Conservation (phyloP, 2,888 invertebrate genomes). For the Ectobius pallidus region DNA sequence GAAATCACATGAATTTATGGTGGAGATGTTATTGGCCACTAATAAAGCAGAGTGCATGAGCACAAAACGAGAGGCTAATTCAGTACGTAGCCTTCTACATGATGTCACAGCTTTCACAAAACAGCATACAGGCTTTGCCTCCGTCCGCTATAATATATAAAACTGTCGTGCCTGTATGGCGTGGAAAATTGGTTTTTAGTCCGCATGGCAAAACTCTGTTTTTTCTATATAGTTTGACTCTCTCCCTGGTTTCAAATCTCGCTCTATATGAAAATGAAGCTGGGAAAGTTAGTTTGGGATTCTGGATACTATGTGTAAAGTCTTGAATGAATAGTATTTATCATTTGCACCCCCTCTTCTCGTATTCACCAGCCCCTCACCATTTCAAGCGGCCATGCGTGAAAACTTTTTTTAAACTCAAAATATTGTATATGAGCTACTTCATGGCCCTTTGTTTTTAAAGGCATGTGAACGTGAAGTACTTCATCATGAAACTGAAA, state of each 20-base stretch:
- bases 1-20: too few relatives aligned
- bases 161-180: conserved; percentile 9
- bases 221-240: not conserved
- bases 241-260: not conserved
- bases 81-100: not conserved
- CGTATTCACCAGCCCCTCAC: too few relatives aligned
- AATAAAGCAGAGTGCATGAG: not conserved
- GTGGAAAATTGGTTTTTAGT: conserved; percentile 13
- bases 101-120: conserved; percentile 4
- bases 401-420: not conserved
- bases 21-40: too few relatives aligned
- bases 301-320: not conserved
- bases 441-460: too few relatives aligned
- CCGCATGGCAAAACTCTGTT: conserved; percentile 5
- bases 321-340: not conserved
- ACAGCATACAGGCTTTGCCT: not conserved
- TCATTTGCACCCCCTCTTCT: not conserved
- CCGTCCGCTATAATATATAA: not conserved
- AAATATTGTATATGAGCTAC: not conserved
- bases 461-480: too few relatives aligned
- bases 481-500: too few relatives aligned
- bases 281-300: not conserved
- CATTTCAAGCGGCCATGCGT: too few relatives aligned
- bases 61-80: not conserved
- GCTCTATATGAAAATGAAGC: conserved; percentile 8